phyloP scores from a whole-genome alignment of 2,113 vertebrate genomes.

The Pithys albifrons region DNA sequence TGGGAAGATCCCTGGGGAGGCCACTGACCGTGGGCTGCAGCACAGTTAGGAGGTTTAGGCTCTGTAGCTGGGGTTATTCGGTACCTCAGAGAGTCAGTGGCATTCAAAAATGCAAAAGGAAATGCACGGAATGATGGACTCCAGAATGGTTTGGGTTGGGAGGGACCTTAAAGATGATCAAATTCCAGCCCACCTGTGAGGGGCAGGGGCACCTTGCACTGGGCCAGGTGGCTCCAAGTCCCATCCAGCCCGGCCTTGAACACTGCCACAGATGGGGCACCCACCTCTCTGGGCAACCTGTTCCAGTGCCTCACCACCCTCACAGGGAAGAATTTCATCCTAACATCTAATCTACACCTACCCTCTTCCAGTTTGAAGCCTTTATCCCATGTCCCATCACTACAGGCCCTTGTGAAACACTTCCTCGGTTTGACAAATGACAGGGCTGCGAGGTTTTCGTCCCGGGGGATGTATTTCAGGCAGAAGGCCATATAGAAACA shows the following conservation, averaged over 20 bases:
- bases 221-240: too few species aligned
- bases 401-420: background rate
- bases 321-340: background rate
- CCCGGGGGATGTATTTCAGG: too few species aligned
- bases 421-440: background rate
- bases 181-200: background rate
- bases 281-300: background rate
- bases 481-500: fast-evolving
- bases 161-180: background rate
- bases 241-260: background rate
- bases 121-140: background rate
- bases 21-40: fast-evolving
- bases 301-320: background rate
- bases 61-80: fast-evolving
- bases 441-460: fast-evolving
- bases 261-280: background rate
- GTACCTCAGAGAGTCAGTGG: fast-evolving
- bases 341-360: background rate
- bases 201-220: background rate
- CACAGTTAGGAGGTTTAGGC: fast-evolving
- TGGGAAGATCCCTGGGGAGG: background rate
- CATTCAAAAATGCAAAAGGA: too few species aligned
- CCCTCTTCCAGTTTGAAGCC: background rate
- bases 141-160: background rate
- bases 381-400: fast-evolving